Evolutionary conservation across 2,113 vertebrate species (phyloP), one percentile per base, ranked within the genome.

Genomic region (Apteryx owenii): DNA sequence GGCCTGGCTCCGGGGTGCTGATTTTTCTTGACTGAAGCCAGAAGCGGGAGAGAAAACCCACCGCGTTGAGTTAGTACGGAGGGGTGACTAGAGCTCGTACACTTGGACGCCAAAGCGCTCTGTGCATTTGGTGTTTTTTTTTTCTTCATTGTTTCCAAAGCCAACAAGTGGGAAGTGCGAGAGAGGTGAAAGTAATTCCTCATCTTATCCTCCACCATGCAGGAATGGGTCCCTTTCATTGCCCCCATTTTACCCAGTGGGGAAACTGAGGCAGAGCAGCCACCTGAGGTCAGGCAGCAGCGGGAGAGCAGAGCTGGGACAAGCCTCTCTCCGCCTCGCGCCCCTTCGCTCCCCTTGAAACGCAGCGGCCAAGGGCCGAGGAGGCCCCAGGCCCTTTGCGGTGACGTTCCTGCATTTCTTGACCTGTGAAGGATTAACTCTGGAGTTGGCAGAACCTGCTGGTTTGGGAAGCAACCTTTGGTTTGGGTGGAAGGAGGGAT

Each of bases 11-110:
- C 78, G 83, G 1, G 1, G 36, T 40, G 73, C 84, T 29, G 61
- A 18, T 61, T 92, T 15, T 73, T 89, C 81, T 38, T 12, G 21
- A 38, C 42, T 1, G 3, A 38, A 83, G 73, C 36, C 70, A 85
- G 84, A 66, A 81, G 48, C 7, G 11, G 84, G 69, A 90, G 75
- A 95, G 92, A 66, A 84, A 90, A 69, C 92, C 81, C 78, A 80
- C 40, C 0, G 7, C 33, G 68, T 42, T 36, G 88, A 48, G 85
- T 78, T 75, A 40, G n/a, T 26, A 10, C 51, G 3, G 38, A 75
- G 70, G 90, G 36, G 36, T 38, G 36, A 38, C 36, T 38, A 38
- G 36, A 38, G 56, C 33, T 1, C 22, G 19, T 1, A 5, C 5
- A 51, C 16, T 33, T 14, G 20, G 44, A 11, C 2, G 3, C 53